Conservation (phyloP, 2,113 vertebrate genomes). For the Brachionichthys hirsutus region DNA sequence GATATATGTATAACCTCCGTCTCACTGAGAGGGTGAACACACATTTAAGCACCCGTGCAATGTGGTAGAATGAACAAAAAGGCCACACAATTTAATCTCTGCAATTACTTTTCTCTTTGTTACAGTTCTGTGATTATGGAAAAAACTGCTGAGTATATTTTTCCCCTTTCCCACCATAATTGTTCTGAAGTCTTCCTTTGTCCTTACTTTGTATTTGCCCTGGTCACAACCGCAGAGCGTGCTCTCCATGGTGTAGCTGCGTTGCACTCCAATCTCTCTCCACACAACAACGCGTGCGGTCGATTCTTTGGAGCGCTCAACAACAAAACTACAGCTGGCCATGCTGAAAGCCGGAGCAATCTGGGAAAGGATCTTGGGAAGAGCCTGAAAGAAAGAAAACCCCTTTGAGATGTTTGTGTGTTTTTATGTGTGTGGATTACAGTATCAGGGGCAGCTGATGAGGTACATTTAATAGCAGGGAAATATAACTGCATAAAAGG, state of each 20-base stretch:
- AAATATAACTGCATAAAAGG: no score
- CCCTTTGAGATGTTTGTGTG: not conserved
- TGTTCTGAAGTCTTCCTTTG: not conserved
- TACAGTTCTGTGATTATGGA: no score
- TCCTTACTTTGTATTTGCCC: slow-evolving; percentile 93
- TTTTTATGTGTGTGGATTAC: not conserved
- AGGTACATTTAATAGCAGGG: not conserved
- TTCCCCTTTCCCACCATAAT: no score
- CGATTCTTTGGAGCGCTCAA: slow-evolving; percentile 96
- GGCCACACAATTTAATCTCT: not conserved
- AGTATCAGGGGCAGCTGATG: no score
- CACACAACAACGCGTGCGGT: slow-evolving; percentile 97
- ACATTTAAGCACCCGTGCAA: slow-evolving; percentile 2
- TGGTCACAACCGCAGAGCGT: slow-evolving; percentile 96
- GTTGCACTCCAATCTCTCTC: slow-evolving; percentile 95
- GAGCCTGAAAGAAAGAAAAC: slow-evolving; percentile 73
- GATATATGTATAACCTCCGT: not conserved
- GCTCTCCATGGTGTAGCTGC: slow-evolving; percentile 99
- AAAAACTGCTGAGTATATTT: no score
- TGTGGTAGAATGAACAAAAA: not conserved
- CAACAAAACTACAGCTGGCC: slow-evolving; percentile 97
- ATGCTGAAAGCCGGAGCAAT: slow-evolving; percentile 95
- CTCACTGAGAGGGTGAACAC: not conserved
- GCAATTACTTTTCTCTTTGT: not conserved
- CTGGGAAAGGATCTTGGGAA: slow-evolving; percentile 94